These are phyloP conservation scores for Girardinus metallicus DNA, from an alignment of 2,797 vertebrate species.

Conservation along the genomic window DNA sequence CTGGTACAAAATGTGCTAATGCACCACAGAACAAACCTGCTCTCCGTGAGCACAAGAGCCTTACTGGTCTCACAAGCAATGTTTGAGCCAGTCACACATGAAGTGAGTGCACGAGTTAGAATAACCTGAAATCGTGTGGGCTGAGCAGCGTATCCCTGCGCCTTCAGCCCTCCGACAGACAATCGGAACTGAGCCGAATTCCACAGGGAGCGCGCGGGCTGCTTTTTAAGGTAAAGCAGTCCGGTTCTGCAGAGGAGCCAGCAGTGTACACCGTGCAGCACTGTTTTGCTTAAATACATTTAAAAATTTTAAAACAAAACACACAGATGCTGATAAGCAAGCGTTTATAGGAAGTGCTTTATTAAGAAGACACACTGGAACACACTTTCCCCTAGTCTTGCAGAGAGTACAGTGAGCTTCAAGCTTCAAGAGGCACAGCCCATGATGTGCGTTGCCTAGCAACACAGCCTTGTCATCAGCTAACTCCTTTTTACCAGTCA, in stretches of 20 bases:
- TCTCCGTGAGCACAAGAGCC: conserved; percentile 27
- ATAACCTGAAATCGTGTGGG: conserved; percentile 66
- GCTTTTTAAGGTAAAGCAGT: conserved; percentile 38
- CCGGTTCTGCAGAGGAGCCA: conserved; percentile 5
- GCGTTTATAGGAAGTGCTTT: conserved; percentile 20
- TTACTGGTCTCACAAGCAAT: conserved; percentile 30
- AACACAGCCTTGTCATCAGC: conserved; percentile 90
- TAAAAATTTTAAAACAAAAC: neutral
- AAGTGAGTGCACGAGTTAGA: conserved; percentile 47
- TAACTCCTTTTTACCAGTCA: conserved; percentile 90
- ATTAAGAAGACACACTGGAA: conserved; percentile 44
- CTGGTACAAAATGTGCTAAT: conserved; percentile 31
- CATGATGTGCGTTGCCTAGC: conserved; percentile 87
- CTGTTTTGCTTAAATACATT: neutral
- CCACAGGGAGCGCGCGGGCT: conserved; percentile 33
- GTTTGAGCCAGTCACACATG: conserved; percentile 47
- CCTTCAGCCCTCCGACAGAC: conserved; percentile 53
- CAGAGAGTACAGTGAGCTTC: conserved; percentile 78
- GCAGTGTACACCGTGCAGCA: conserved; percentile 15
- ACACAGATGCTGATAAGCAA: conserved; percentile 11
- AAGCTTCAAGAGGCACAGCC: conserved; percentile 85
- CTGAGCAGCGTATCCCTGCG: conserved; percentile 55
- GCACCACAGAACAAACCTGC: conserved; percentile 36
- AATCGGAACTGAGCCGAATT: conserved; percentile 37
- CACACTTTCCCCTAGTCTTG: conserved; percentile 66